Conservation (phyloP, 2,888 invertebrate genomes). For the Sarcophaga caerulescens region DNA sequence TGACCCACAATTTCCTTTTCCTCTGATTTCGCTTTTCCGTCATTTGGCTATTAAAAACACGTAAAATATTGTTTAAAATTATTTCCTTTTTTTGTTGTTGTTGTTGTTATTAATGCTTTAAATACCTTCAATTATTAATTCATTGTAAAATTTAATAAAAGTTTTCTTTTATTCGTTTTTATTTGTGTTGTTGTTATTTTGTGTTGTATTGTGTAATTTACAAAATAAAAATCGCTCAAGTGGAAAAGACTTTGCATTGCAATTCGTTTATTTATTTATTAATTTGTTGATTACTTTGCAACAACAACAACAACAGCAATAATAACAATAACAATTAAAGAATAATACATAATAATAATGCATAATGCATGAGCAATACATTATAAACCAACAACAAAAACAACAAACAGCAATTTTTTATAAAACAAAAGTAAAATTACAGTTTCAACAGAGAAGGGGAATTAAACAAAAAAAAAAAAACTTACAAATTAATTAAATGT, state of each 20-base stretch:
- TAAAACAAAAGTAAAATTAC: neutral
- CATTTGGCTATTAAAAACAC: no score
- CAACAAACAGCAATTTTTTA: neutral
- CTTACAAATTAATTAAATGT: neutral
- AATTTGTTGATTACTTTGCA: conserved; percentile 45
- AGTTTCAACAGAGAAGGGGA: neutral
- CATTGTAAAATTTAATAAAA: conserved; percentile 45
- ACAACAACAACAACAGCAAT: conserved; percentile 42
- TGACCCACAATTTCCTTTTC: neutral
- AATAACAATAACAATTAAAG: conserved; percentile 32
- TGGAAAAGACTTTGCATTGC: conserved; percentile 35
- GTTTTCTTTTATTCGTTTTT: no score
- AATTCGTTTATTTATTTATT: conserved; percentile 6
- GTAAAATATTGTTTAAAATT: neutral
- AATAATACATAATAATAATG: conserved; percentile 41
- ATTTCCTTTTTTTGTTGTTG: neutral
- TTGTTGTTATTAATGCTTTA: neutral
- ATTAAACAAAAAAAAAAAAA: neutral
- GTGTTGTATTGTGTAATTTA: neutral
- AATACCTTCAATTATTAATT: neutral
- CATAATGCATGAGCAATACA: neutral
- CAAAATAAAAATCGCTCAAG: conserved; percentile 39
- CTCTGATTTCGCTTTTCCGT: no score
- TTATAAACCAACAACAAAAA: neutral
- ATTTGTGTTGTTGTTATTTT: neutral